Evolutionary conservation across 2,797 vertebrate species (phyloP).

Genomic region (Spea hammondii): DNA sequence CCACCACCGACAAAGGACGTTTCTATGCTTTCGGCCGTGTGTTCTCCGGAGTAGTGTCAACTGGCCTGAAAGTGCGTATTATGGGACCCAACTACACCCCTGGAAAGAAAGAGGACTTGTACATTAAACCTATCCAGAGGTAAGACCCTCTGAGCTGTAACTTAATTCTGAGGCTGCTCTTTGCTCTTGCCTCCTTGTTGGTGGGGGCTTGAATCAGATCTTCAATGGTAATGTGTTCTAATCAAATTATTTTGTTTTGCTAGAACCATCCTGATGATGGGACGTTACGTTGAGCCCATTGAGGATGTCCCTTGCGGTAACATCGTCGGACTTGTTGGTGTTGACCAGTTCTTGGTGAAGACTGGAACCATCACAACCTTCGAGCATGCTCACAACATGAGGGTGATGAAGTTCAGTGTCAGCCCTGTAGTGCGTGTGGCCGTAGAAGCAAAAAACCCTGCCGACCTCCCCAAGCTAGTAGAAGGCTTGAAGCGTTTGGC

Average conservation of each 20-base stretch:
- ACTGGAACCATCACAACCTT: slow-evolving; percentile 56
- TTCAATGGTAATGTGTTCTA: slow-evolving; percentile 3
- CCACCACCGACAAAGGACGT: slow-evolving; percentile 56
- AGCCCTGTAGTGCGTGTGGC: slow-evolving; percentile 59
- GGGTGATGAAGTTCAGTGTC: slow-evolving; percentile 61
- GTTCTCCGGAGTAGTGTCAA: slow-evolving; percentile 58
- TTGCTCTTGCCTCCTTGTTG: no score
- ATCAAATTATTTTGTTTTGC: slow-evolving; percentile 16
- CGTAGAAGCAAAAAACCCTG: slow-evolving; percentile 59
- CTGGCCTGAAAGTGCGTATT: slow-evolving; percentile 58
- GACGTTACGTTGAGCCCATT: slow-evolving; percentile 60
- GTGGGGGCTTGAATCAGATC: not conserved
- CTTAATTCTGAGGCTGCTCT: no score
- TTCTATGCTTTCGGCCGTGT: slow-evolving; percentile 61
- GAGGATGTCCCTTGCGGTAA: slow-evolving; percentile 63
- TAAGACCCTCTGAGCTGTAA: slow-evolving; percentile 1
- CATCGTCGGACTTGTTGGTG: slow-evolving; percentile 59
- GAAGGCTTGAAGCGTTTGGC: slow-evolving; percentile 61
- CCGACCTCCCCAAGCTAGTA: slow-evolving; percentile 60
- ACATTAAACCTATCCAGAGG: slow-evolving; percentile 60
- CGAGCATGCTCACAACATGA: slow-evolving; percentile 59
- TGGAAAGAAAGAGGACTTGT: slow-evolving; percentile 61
- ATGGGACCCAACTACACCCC: slow-evolving; percentile 59
- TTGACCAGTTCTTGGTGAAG: slow-evolving; percentile 62
- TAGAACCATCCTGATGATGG: slow-evolving; percentile 64